These are phyloP conservation scores for Drosophila pseudotalamancana DNA, from an alignment of 2,888 invertebrate genomes.

Conservation along the genomic window DNA sequence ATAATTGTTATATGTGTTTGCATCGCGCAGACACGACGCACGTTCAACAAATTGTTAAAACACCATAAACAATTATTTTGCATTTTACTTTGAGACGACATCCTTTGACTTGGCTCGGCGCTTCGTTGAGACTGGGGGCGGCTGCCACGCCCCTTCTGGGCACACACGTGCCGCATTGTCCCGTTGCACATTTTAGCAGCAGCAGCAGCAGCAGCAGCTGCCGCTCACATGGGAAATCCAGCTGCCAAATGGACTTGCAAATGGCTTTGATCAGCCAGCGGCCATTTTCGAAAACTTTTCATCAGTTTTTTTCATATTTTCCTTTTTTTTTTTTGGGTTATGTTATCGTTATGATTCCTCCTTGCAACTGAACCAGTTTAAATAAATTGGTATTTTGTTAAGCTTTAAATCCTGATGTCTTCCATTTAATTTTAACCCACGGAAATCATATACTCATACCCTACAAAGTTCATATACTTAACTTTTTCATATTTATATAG, in stretches of 20 bases:
- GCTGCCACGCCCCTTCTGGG: conserved; percentile 3
- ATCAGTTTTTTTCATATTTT: no score
- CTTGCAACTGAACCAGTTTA: no score
- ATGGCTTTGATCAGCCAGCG: conserved; percentile 30
- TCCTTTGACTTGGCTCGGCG: conserved; percentile 47
- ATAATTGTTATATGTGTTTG: conserved; percentile 69
- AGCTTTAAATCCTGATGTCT: no score
- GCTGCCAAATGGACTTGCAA: conserved; percentile 13
- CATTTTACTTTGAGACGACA: conserved; percentile 67
- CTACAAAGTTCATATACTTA: no score
- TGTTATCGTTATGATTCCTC: no score
- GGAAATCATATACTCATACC: no score
- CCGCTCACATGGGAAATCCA: conserved; percentile 12
- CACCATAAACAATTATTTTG: conserved; percentile 81
- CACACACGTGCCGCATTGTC: conserved; percentile 30
- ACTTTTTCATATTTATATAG: no score
- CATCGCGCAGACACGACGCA: conserved; percentile 3
- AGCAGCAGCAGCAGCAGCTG: conserved; percentile 31
- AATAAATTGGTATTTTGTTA: no score
- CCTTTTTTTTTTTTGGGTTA: background rate
- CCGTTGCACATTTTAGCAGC: conserved; percentile 57
- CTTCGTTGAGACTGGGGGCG: no score
- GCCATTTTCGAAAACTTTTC: conserved; percentile 28
- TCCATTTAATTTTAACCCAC: no score
- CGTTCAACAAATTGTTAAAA: conserved; percentile 78